A percentile compares a stretch with the other conserved stretches of the same genome.
phyloP scores from a whole-genome alignment of 2,113 vertebrate genomes.

The Poicephalus gulielmi region DNA sequence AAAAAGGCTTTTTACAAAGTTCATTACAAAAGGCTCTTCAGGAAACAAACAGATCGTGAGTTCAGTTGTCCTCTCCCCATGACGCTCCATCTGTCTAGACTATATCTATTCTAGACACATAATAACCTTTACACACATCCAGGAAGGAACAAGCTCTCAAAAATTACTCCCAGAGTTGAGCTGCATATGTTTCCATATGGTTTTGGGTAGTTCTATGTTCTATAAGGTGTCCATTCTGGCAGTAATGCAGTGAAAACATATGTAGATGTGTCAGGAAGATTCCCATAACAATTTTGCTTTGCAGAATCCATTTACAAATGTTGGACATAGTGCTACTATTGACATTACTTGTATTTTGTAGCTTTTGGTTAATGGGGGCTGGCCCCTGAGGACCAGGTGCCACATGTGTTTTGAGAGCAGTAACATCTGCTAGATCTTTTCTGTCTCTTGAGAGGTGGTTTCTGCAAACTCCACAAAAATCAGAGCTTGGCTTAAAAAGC shows the following conservation, averaged over 20 bases:
- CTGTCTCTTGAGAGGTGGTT: not conserved
- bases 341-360: not conserved
- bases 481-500: not conserved
- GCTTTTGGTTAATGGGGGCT: not conserved
- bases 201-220: conserved; percentile 6
- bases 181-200: not conserved
- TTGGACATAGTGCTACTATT: not conserved
- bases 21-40: not conserved
- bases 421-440: not conserved
- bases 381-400: not conserved
- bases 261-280: not conserved
- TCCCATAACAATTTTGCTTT: not conserved
- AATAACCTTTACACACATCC: conserved; percentile 1
- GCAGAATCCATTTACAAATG: not conserved
- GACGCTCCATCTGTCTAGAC: conserved; percentile 39
- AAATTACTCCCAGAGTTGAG: conserved; percentile 6
- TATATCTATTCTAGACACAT: conserved; percentile 9
- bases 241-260: not conserved
- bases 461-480: not conserved
- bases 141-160: conserved; percentile 23
- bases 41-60: conserved; percentile 7
- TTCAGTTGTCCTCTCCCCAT: not conserved
- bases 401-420: not conserved
- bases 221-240: conserved; percentile 29
- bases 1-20: not conserved